These are phyloP conservation scores for Myiotriccus ornatus DNA, from an alignment of 2,797 vertebrate genomes.

Conservation along the genomic window DNA sequence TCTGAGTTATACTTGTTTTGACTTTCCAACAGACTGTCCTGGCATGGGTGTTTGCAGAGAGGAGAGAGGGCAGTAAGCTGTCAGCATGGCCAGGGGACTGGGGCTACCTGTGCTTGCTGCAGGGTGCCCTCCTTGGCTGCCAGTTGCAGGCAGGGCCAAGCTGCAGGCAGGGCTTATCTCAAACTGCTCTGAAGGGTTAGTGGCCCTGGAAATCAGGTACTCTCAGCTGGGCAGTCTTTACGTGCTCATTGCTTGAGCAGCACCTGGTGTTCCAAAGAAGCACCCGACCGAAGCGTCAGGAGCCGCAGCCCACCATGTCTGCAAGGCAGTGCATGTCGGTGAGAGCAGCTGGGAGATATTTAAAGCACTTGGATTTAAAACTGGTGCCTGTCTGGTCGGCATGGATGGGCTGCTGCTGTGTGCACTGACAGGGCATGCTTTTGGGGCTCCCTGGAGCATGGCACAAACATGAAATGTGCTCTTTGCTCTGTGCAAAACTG, in stretches of 20 bases:
- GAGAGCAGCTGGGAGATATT: neutral
- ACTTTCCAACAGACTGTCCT: neutral
- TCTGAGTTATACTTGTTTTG: neutral
- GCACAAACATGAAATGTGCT: neutral
- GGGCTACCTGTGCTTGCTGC: neutral
- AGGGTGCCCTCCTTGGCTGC: neutral
- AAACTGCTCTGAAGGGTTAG: neutral
- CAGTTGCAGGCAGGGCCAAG: neutral
- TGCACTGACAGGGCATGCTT: too few species aligned
- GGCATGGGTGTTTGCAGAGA: neutral
- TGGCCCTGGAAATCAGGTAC: neutral
- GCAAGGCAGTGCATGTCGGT: rapidly evolving
- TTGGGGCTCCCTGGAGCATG: neutral
- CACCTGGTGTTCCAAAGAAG: neutral
- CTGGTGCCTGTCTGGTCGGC: neutral
- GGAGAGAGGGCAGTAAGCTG: neutral
- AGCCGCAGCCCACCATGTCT: rapidly evolving
- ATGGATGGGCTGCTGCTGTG: neutral
- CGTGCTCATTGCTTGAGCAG: neutral
- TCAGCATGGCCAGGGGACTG: rapidly evolving
- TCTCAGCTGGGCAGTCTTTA: neutral
- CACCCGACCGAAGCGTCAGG: neutral
- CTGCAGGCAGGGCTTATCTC: neutral
- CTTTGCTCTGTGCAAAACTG: neutral
- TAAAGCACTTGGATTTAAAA: neutral